Evolutionary conservation across 2,113 vertebrate species (phyloP).

Genomic region (Holacanthus passer): DNA sequence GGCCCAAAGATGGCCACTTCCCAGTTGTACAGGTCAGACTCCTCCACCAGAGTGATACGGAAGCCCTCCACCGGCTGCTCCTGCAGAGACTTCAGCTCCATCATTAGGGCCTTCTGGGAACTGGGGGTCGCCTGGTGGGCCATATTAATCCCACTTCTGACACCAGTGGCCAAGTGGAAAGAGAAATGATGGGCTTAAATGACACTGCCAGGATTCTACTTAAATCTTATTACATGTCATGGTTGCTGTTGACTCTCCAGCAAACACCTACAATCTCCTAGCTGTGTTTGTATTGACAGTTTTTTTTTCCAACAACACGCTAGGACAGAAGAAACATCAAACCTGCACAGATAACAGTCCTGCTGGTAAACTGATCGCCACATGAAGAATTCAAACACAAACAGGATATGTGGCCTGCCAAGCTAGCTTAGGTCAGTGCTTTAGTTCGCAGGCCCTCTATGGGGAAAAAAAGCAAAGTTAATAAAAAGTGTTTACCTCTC

Average conservation of each 20-base stretch:
- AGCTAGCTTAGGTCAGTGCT: conserved; percentile 52
- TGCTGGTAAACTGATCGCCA: conserved; percentile 11
- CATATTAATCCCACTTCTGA: conserved; percentile 83
- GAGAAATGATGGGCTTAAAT: not conserved
- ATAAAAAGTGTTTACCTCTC: conserved; percentile 77
- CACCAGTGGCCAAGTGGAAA: conserved; percentile 29
- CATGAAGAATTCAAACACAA: conserved; percentile 18
- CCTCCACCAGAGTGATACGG: conserved; percentile 94
- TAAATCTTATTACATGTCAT: not conserved
- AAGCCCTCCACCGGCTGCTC: conserved; percentile 96
- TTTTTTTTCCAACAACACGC: not conserved
- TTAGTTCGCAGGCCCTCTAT: conserved; percentile 54
- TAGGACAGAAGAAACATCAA: not conserved
- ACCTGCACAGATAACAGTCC: not conserved
- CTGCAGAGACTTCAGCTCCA: conserved; percentile 95
- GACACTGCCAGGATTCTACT: not conserved
- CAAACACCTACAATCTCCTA: not conserved
- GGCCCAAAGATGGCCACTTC: conserved; percentile 96
- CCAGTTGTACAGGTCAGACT: conserved; percentile 97
- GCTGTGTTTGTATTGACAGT: conserved; percentile 13
- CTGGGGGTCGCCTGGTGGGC: conserved; percentile 97
- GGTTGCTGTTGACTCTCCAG: not conserved
- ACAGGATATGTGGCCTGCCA: conserved; percentile 49
- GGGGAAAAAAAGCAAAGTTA: conserved; percentile 54
- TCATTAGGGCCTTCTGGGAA: conserved; percentile 97